Percentiles rank a stretch among this genome's conserved stretches.
Conservation (phyloP, 2,888 invertebrate genomes). For the Plemyria rubiginata region DNA sequence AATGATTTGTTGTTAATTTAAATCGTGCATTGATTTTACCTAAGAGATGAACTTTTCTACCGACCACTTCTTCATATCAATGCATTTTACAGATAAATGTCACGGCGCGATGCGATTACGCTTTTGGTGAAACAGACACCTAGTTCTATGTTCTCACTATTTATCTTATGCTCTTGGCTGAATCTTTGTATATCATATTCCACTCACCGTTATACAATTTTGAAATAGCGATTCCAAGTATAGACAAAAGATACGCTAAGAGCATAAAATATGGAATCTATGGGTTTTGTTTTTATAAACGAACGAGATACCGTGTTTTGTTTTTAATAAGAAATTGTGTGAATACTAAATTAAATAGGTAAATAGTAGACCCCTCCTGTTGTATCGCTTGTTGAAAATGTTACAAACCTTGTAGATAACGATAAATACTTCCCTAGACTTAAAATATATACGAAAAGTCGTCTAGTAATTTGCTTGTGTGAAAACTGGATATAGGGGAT, state of each 20-base stretch:
- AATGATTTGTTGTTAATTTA: too few relatives aligned
- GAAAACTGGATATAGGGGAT: conserved; percentile 31
- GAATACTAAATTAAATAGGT: conserved; percentile 35
- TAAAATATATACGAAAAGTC: conserved; percentile 18
- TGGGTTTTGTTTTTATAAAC: neutral
- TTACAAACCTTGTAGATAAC: conserved; percentile 16
- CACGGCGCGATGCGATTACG: neutral
- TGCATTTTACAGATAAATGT: neutral
- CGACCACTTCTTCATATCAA: too few relatives aligned
- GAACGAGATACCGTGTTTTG: neutral
- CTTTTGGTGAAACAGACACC: neutral
- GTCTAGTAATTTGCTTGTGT: conserved; percentile 26
- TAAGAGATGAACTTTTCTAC: too few relatives aligned
- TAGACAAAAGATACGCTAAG: neutral
- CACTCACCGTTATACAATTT: neutral
- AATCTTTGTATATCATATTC: neutral
- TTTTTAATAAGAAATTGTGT: conserved; percentile 41
- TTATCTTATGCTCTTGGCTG: neutral
- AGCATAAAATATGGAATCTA: neutral
- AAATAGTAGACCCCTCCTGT: conserved; percentile 38
- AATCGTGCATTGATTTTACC: too few relatives aligned
- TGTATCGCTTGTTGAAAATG: conserved; percentile 25
- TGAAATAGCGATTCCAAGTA: neutral
- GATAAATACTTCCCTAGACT: conserved; percentile 3
- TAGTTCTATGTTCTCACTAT: neutral